Percentiles rank a stretch among this genome's conserved stretches.
These are phyloP conservation scores for Melospiza georgiana DNA, from an alignment of 2,113 vertebrate species.

Conservation along the genomic window DNA sequence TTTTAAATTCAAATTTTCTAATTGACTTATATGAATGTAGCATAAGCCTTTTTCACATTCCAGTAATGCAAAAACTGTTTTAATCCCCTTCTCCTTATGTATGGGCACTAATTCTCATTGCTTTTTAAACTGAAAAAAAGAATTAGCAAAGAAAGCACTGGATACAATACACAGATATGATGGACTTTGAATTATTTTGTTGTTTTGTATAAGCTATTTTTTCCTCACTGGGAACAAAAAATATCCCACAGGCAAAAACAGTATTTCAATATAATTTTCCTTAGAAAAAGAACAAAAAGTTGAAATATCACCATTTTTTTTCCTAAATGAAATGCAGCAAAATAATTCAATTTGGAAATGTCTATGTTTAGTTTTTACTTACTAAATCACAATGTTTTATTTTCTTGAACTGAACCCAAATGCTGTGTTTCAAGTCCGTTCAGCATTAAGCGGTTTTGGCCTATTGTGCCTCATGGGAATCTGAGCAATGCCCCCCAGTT, in stretches of 20 bases:
- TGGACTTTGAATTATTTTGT: slow-evolving; percentile 10
- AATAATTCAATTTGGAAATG: slow-evolving; percentile 48
- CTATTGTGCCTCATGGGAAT: background rate
- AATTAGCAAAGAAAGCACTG: background rate
- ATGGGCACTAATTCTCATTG: background rate
- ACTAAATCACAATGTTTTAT: slow-evolving; percentile 34
- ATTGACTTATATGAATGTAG: background rate
- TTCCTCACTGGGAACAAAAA: slow-evolving; percentile 20
- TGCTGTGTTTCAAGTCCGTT: background rate
- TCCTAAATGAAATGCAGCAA: background rate
- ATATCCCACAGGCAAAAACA: slow-evolving; percentile 17
- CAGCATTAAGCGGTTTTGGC: background rate
- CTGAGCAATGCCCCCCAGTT: background rate
- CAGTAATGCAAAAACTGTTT: background rate
- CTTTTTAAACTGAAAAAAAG: background rate
- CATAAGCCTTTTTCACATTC: background rate
- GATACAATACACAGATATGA: slow-evolving; percentile 20
- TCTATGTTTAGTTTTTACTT: slow-evolving; percentile 26
- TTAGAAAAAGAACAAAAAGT: slow-evolving; percentile 22
- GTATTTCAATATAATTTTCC: slow-evolving; percentile 7
- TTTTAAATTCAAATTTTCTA: background rate
- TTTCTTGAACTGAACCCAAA: slow-evolving; percentile 24
- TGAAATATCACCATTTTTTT: slow-evolving; percentile 37
- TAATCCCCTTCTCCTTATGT: background rate
- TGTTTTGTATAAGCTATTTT: slow-evolving; percentile 25